phyloP scores from a whole-genome alignment of 35 echinoderm and acorn worm genomes.

The Holothuria glaberrima region DNA sequence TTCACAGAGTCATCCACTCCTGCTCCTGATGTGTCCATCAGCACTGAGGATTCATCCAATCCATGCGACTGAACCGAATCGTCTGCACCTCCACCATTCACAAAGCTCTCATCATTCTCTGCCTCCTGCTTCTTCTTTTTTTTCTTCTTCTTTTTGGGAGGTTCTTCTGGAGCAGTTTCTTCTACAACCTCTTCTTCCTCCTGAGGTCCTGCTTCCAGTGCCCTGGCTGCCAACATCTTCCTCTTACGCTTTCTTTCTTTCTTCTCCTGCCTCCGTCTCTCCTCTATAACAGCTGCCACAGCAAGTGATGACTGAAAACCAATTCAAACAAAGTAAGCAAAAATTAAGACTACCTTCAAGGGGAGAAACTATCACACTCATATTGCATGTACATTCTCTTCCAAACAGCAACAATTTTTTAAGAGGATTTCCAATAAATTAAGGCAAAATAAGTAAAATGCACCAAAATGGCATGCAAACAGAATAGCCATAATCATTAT shows the following conservation, averaged over 20 bases:
- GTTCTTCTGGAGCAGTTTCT: constrained; percentile 51
- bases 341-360: not conserved
- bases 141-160: constrained; percentile 75
- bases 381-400: too few relatives aligned
- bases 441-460: too few relatives aligned
- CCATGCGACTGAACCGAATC: constrained; percentile 1
- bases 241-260: constrained; percentile 36
- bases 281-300: not conserved
- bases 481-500: too few relatives aligned
- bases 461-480: too few relatives aligned
- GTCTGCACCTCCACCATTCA: not conserved
- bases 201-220: not conserved
- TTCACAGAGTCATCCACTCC: not conserved
- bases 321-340: not conserved
- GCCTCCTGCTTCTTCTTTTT: constrained; percentile 71
- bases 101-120: not conserved
- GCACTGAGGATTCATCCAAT: constrained; percentile 1
- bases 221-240: constrained; percentile 7
- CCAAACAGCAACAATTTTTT: too few relatives aligned
- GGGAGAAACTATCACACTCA: not conserved
- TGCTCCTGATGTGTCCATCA: constrained; percentile 33
- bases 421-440: too few relatives aligned
- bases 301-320: constrained; percentile 4
- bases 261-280: not conserved
- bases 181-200: constrained; percentile 22